Evolutionary conservation across 1,140 invertebrate species (phyloP).

Genomic region (Papilio polytes): DNA sequence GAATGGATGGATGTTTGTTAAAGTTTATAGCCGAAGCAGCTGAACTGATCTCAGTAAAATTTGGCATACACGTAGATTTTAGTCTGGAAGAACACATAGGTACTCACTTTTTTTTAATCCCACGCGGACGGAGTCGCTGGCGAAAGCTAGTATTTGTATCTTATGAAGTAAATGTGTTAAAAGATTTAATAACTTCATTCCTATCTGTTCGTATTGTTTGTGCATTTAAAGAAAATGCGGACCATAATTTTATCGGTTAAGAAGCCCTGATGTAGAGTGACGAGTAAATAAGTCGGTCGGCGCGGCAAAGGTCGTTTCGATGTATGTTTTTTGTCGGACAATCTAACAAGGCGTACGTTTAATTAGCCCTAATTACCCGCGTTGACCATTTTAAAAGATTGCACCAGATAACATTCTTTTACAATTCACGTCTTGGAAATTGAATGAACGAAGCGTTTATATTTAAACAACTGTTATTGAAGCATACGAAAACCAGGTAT

Average conservation of each 20-base stretch:
- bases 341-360: conserved; percentile 10
- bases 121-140: too few species aligned
- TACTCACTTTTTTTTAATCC: too few species aligned
- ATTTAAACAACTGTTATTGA: background rate
- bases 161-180: background rate
- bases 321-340: conserved; percentile 23
- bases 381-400: conserved; percentile 8
- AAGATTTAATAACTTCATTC: background rate
- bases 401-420: background rate
- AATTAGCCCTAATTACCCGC: conserved; percentile 8
- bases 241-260: background rate
- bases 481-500: background rate
- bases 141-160: too few species aligned
- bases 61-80: too few species aligned
- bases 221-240: background rate
- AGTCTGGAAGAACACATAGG: too few species aligned
- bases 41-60: too few species aligned
- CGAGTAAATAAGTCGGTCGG: conserved; percentile 7
- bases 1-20: too few species aligned
- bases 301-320: conserved; percentile 14
- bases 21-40: too few species aligned
- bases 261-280: background rate
- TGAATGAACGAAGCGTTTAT: background rate
- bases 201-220: background rate
- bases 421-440: background rate